phyloP scores from a whole-genome alignment of 2,888 invertebrate genomes.

The Lepidocyrtinus sp. region DNA sequence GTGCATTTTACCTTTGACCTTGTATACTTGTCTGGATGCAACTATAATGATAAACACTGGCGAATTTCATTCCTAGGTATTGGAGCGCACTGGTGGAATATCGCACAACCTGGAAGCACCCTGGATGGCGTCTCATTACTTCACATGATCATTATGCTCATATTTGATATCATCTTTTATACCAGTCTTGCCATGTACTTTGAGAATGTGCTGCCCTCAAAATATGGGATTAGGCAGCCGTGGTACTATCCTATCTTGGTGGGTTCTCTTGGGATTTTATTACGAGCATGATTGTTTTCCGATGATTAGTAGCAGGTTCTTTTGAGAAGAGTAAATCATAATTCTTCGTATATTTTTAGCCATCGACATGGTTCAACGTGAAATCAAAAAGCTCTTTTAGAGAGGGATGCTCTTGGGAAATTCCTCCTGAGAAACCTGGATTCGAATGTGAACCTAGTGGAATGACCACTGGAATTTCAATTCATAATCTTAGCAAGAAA shows the following conservation, averaged over 20 bases:
- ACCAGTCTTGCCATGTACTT: conserved; percentile 77
- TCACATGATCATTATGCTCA: conserved; percentile 71
- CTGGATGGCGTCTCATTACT: conserved; percentile 71
- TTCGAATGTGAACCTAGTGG: conserved; percentile 73
- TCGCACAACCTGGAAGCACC: conserved; percentile 71
- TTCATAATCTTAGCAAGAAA: conserved; percentile 71
- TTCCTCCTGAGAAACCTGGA: conserved; percentile 56
- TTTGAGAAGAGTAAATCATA: background rate
- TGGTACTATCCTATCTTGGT: conserved; percentile 79
- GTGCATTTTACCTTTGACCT: background rate
- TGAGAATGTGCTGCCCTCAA: conserved; percentile 79
- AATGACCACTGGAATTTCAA: conserved; percentile 72
- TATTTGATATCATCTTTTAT: conserved; percentile 73
- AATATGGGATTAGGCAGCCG: conserved; percentile 79
- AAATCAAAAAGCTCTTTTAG: background rate
- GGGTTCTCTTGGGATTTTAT: no score
- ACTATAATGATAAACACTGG: background rate
- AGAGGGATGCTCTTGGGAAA: conserved; percentile 29
- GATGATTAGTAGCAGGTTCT: background rate
- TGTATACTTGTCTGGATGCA: background rate
- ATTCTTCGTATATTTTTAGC: conserved; percentile 26
- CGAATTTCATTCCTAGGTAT: conserved; percentile 69
- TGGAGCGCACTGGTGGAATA: conserved; percentile 72
- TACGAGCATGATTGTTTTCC: background rate
- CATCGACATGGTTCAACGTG: conserved; percentile 45